Evolutionary conservation across 2,888 invertebrate genomes (phyloP).

Genomic region (Noctua comes): DNA sequence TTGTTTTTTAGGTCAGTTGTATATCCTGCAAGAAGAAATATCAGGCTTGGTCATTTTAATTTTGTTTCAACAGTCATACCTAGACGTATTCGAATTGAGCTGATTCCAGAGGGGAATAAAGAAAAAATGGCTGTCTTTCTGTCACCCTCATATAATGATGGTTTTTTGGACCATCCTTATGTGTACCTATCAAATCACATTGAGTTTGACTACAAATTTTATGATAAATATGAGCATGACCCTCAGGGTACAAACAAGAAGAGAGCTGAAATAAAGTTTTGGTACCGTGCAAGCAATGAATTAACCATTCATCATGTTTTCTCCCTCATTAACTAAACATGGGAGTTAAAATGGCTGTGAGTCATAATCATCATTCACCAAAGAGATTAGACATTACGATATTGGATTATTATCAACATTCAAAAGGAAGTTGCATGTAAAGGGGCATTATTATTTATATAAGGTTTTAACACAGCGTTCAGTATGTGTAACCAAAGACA

Average conservation of each 20-base stretch:
- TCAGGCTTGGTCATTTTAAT: background rate
- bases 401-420: slow-evolving; percentile 24
- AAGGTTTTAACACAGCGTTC: too few species aligned
- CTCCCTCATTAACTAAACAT: slow-evolving; percentile 3
- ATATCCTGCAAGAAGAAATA: background rate
- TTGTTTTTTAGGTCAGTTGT: background rate
- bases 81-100: background rate
- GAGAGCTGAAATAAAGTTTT: background rate
- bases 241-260: too few species aligned
- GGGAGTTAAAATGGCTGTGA: background rate
- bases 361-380: slow-evolving; percentile 7
- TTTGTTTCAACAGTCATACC: background rate
- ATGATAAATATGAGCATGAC: background rate
- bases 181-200: background rate
- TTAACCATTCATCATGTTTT: background rate
- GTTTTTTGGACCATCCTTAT: background rate
- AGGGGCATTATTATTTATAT: background rate
- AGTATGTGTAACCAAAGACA: too few species aligned
- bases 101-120: background rate
- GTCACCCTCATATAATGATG: background rate
- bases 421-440: slow-evolving; percentile 18
- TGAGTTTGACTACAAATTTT: background rate
- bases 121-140: background rate
- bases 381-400: background rate
- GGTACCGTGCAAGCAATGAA: background rate